A percentile compares a stretch with the other conserved stretches of the same genome.
Evolutionary conservation across 1,140 invertebrate species (phyloP).

Genomic region (Formica selysi): DNA sequence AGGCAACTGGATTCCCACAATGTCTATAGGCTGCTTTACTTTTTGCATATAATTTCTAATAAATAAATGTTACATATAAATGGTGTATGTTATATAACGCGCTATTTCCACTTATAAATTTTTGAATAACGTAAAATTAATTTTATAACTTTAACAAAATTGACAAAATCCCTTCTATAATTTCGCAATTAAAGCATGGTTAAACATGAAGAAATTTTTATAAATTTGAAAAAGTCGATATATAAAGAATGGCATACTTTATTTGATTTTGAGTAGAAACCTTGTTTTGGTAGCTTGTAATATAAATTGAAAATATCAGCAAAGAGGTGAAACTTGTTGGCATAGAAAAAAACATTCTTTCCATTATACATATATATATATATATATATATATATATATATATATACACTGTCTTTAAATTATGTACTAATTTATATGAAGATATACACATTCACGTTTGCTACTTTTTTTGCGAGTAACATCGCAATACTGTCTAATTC

Average conservation of each 20-base stretch:
- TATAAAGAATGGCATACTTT: neutral
- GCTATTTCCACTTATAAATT: neutral
- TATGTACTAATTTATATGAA: neutral
- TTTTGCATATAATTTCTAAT: neutral
- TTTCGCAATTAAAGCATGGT: neutral
- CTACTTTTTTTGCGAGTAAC: neutral
- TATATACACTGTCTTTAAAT: constrained; percentile 6
- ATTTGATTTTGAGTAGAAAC: neutral
- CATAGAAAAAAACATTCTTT: neutral
- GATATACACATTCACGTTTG: constrained; percentile 11
- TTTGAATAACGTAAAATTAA: constrained; percentile 2
- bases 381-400: too few relatives aligned
- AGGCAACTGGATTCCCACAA: constrained; percentile 33
- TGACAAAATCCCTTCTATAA: neutral
- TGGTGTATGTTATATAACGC: neutral
- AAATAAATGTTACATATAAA: neutral
- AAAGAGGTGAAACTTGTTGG: too few relatives aligned
- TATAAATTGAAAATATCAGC: neutral
- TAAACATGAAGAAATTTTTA: neutral
- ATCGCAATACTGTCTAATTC: constrained; percentile 48
- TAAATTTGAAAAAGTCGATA: neutral
- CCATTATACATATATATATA: neutral
- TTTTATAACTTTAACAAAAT: neutral
- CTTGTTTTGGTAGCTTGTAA: neutral
- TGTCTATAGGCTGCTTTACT: neutral